These are phyloP conservation scores for Anguilla obscura DNA, from an alignment of 2,797 vertebrate genomes.

Conservation along the genomic window DNA sequence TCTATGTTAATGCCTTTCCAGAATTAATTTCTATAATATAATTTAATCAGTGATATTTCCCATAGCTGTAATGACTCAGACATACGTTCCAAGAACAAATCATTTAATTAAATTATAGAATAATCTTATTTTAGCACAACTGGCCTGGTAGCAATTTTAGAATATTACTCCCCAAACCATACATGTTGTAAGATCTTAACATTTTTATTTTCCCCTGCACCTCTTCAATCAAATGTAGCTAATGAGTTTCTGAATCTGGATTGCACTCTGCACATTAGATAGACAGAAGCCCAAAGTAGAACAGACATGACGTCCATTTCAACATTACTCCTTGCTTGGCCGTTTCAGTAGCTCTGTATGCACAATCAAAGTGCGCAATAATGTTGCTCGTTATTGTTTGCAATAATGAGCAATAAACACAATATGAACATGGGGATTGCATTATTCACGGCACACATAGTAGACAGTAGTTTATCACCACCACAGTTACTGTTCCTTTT, in stretches of 20 bases:
- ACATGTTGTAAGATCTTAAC: background rate
- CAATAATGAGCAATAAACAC: background rate
- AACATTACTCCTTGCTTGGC: background rate
- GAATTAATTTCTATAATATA: background rate
- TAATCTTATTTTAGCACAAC: background rate
- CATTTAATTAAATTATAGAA: background rate
- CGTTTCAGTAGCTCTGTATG: background rate
- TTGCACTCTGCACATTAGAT: background rate
- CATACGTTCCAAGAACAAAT: background rate
- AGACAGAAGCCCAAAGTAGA: background rate
- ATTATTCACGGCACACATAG: too few species aligned
- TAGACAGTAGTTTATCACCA: background rate
- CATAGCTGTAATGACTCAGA: background rate
- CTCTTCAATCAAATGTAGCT: background rate
- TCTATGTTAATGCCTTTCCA: background rate
- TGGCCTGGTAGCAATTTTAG: background rate
- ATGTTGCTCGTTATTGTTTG: too few species aligned
- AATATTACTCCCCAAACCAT: background rate
- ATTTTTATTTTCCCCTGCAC: background rate
- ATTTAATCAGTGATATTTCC: background rate
- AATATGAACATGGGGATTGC: background rate
- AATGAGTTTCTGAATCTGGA: constrained; percentile 23
- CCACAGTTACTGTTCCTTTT: background rate
- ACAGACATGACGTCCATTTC: background rate
- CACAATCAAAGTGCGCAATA: background rate